Evolutionary conservation across 2,797 vertebrate genomes (phyloP).

Genomic region (Notolabrus celidotus): DNA sequence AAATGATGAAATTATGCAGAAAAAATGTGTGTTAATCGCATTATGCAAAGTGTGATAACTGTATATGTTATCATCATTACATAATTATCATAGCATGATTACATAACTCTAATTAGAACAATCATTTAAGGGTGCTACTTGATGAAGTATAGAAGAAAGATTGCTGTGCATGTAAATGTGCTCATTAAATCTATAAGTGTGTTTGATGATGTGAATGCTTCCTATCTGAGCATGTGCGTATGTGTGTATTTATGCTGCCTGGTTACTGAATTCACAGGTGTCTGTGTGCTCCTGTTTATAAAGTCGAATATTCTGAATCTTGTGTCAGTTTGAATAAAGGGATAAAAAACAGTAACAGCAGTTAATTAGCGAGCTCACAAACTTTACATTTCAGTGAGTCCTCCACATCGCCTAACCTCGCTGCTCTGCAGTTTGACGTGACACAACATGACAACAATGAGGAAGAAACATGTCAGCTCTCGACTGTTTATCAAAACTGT

Average conservation of each 20-base stretch:
- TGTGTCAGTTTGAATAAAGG: not conserved
- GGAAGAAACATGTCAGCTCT: too few relatives aligned
- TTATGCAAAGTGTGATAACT: not conserved
- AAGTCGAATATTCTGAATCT: not conserved
- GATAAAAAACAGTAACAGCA: slow-evolving; percentile 8
- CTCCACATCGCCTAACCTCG: slow-evolving; percentile 1
- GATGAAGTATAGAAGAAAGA: slow-evolving; percentile 5
- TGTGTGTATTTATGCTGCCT: not conserved
- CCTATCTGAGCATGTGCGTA: not conserved
- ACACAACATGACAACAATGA: not conserved
- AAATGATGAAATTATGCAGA: too few relatives aligned
- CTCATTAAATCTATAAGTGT: slow-evolving; percentile 35
- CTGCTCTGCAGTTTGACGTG: not conserved
- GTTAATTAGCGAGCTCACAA: slow-evolving; percentile 18
- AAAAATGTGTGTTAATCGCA: too few relatives aligned
- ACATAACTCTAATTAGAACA: slow-evolving; percentile 29
- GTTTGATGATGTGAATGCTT: slow-evolving; percentile 3
- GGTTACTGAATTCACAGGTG: not conserved
- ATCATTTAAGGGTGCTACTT: slow-evolving; percentile 25
- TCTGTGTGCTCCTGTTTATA: too few relatives aligned
- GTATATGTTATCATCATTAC: slow-evolving; percentile 4
- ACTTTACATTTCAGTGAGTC: not conserved
- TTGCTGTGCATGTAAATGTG: slow-evolving; percentile 44
- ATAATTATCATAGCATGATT: slow-evolving; percentile 24
- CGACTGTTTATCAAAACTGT: not conserved